Evolutionary conservation across 2,888 invertebrate genomes (phyloP), one percentile per base, ranked within the genome.

Genomic region (Drosophila testacea): DNA sequence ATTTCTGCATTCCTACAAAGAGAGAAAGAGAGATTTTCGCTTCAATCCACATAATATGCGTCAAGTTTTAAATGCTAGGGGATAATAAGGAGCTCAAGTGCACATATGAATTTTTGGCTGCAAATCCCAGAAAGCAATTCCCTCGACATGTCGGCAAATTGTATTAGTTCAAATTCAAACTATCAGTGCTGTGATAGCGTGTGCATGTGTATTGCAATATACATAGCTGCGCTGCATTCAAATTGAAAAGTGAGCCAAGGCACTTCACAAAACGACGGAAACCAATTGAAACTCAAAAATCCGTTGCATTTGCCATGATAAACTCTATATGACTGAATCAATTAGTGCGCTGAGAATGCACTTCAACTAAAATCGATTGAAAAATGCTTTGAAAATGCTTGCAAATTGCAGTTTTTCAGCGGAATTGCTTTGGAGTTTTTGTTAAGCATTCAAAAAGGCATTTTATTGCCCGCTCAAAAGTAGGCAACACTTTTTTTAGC

Each of bases 271-370:
- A 56, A 44, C 36, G 44, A 27, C 6, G 34, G 42, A 32, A 42
- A 34, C 22, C 55, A 34, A 55, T 55, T 55, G 42, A 55, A 44
- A 34, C 13, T 47, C 44, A n/a, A 55, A 57, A 47, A 57, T 38
- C 38, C 52, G 44, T 34, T 44, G 22, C 16, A 36, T 54, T 39
- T 36, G 36, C 38, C 34, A 48, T 32, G 47, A 51, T 70, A 73
- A 72, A 73, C 78, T 73, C 56, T 55, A 56, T 56, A 36, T 51
- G 69, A 63, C 62, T 61, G 68, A 73, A 78, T 77, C 75, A 75
- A 75, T 75, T 75, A 75, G 75, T 63, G 68, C 41, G 41, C 52
- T 42, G 41, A 52, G 36, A 60, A 54, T 48, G 38, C 60, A 57
- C 78, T 78, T 77, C 32, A 77, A 65, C 61, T 57, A 54, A 61